Evolutionary conservation across 2,888 invertebrate genomes (phyloP), one percentile per base, ranked within the genome.

Genomic region (Drosophila barbarae): DNA sequence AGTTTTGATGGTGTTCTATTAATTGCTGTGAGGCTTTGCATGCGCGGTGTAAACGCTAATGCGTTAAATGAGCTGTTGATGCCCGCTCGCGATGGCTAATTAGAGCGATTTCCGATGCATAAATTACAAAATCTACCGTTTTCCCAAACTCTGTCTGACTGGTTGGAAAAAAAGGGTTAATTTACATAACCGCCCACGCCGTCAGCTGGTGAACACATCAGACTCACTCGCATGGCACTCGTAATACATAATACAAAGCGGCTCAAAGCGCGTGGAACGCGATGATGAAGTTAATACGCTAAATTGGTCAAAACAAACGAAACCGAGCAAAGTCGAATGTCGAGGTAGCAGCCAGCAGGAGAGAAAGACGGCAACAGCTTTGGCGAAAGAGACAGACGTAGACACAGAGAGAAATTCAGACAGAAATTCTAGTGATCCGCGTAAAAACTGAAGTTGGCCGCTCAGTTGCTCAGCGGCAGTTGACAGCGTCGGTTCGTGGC

Each of bases 361-460:
- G n/a, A 56, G 26, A 54, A 52, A 52, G 49, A 64, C 8, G 39
- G 35, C 50, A 9, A 46, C 34, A 71, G 32, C 15, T 18, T 13
- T 10, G 12, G 39, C 39, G 51, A 65, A 44, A 66, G 55, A 44
- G 57, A 58, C 38, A 15, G 49, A 23, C 13, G n/a, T 3, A 51
- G 23, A 44, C 41, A 39, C 12, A 13, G 15, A 44, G 50, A 69
- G 56, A 18, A 46, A 46, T 30, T 46, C 46, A 46, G 38, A 49
- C 71, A 49, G 80, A 82, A 59, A 84, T 85, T 81, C 85, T 81
- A 81, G 78, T 78, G 80, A 81, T 81, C 85, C 79, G 85, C 80
- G 67, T 79, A 81, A 84, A 70, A 66, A 71, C 44, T 73, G 76
- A 74, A 76, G 78, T 72, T 52, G 34, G 47, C 15, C 67, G 58